Evolutionary conservation across 2,888 invertebrate species (phyloP).

Genomic region (Harmothoe impar): DNA sequence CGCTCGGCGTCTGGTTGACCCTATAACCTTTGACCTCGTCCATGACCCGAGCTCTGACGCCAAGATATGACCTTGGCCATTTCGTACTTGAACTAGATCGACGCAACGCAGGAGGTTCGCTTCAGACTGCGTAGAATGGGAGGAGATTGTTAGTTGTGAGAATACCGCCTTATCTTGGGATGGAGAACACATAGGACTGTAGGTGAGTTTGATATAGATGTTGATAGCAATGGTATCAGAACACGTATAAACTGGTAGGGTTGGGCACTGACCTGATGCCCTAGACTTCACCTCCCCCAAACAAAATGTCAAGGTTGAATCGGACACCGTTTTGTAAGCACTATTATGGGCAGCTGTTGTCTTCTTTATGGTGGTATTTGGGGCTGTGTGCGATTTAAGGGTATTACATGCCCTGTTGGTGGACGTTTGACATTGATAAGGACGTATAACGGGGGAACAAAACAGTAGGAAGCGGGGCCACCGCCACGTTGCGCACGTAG

Average conservation of each 20-base stretch:
- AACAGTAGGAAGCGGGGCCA: too few relatives aligned
- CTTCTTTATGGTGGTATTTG: too few relatives aligned
- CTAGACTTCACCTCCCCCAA: conserved; percentile 21
- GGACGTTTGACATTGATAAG: too few relatives aligned
- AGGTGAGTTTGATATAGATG: conserved; percentile 3
- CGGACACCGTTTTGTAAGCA: not conserved
- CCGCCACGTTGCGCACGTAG: too few relatives aligned
- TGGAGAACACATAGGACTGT: too few relatives aligned
- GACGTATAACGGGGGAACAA: too few relatives aligned
- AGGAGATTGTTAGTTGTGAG: not conserved
- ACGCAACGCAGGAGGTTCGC: not conserved
- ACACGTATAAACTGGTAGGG: not conserved
- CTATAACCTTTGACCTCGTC: conserved; percentile 54
- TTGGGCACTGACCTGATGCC: conserved; percentile 41
- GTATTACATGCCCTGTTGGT: too few relatives aligned
- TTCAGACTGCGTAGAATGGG: not conserved
- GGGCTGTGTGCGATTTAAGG: too few relatives aligned
- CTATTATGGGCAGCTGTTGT: too few relatives aligned
- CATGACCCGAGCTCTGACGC: conserved; percentile 71
- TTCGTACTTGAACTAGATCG: conserved; percentile 46
- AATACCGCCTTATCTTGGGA: not conserved
- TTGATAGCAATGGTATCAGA: not conserved
- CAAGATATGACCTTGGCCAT: conserved; percentile 42
- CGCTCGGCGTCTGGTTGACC: not conserved
- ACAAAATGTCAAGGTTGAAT: conserved; percentile 44